phyloP scores from a whole-genome alignment of 2,797 vertebrate species.

The Argyrosomus regius region DNA sequence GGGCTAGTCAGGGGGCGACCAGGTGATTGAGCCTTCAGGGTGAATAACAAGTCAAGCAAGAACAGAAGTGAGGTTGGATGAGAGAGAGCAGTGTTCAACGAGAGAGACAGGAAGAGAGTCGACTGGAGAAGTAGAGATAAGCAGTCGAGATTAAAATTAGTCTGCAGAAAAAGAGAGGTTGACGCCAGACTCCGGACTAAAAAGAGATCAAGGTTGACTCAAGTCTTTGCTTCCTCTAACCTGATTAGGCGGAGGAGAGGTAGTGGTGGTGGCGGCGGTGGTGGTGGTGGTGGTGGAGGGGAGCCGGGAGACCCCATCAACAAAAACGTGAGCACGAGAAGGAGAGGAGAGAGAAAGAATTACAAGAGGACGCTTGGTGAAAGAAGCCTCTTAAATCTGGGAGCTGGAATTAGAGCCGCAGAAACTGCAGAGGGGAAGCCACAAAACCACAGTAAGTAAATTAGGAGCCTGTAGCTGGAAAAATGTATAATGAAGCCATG shows the following conservation, averaged over 20 bases:
- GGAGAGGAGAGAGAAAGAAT: constrained; percentile 64
- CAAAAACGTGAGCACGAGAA: constrained; percentile 49
- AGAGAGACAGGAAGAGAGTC: constrained; percentile 26
- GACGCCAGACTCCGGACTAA: constrained; percentile 75
- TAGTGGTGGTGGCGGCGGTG: neutral
- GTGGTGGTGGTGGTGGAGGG: constrained; percentile 32
- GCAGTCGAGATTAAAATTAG: constrained; percentile 69
- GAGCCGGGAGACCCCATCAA: constrained; percentile 60
- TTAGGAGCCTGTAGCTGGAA: constrained; percentile 79
- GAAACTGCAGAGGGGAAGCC: constrained; percentile 76
- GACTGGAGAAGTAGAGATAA: constrained; percentile 57
- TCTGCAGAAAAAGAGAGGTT: constrained; percentile 62
- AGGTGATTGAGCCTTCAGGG: constrained; percentile 68
- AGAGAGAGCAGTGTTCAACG: constrained; percentile 51
- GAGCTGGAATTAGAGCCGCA: constrained; percentile 77
- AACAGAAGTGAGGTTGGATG: constrained; percentile 54
- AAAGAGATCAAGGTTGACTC: constrained; percentile 75
- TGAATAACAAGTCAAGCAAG: constrained; percentile 70
- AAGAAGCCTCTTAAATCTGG: constrained; percentile 80
- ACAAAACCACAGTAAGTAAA: constrained; percentile 84
- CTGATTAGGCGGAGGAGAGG: constrained; percentile 81
- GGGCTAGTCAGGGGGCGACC: constrained; percentile 50
- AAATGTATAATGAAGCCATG: constrained; percentile 72
- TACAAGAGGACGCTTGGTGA: constrained; percentile 70
- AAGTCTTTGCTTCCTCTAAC: constrained; percentile 81